These are phyloP conservation scores for Lepus europaeus DNA, from an alignment of 2,113 vertebrate genomes.

Conservation along the genomic window DNA sequence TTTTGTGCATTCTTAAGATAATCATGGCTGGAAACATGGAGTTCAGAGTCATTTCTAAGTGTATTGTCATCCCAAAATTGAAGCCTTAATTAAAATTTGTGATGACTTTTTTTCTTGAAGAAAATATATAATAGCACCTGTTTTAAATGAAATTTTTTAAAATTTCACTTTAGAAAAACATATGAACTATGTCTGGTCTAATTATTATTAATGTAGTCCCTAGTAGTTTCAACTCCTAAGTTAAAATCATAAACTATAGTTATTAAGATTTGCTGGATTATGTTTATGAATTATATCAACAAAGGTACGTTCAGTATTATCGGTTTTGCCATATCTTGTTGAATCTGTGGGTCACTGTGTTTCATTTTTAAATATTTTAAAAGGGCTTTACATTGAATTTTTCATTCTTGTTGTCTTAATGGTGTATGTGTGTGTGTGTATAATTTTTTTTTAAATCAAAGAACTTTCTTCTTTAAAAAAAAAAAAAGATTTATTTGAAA, in stretches of 20 bases:
- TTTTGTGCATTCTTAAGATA: background rate
- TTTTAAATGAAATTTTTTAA: conserved; percentile 64
- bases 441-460: too few species aligned
- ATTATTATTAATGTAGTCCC: background rate
- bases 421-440: background rate
- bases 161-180: background rate
- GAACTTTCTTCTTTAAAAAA: too few species aligned
- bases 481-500: too few species aligned
- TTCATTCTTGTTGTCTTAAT: conserved; percentile 48
- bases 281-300: conserved; percentile 41
- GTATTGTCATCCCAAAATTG: background rate
- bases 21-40: background rate
- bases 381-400: conserved; percentile 46
- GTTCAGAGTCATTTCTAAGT: conserved; percentile 4
- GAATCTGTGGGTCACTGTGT: conserved; percentile 3
- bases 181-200: background rate
- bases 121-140: conserved; percentile 12
- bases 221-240: conserved; percentile 5
- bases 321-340: background rate
- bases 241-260: conserved; percentile 24
- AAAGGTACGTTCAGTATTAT: background rate
- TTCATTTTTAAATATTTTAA: conserved; percentile 38
- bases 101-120: background rate
- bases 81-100: conserved; percentile 43
- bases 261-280: conserved; percentile 14